Base-by-base conservation (phyloP, 2,888 invertebrate genomes). In the Congeria kusceri region DNA sequence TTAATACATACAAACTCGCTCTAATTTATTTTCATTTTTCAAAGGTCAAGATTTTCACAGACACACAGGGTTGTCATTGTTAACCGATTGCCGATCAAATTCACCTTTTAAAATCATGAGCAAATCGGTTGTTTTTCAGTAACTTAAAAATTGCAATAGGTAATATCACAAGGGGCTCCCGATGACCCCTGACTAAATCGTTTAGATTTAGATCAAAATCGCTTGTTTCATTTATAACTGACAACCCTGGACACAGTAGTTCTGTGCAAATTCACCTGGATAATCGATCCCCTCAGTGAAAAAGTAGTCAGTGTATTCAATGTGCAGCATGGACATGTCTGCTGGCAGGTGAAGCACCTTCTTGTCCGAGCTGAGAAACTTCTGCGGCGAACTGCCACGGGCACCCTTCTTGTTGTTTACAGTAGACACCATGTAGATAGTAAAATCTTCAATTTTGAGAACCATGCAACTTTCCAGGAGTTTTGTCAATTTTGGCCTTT, bases 381-480 rank as follows among this genome's bases (percentile, higher is more conserved):
- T 97, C 94, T 97, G 97, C 23, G 96, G 95, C 80, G 95, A 94
- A 86, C 86, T 87, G n/a, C 91, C 39, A 39, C 39, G 39, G 15
- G 39, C 11, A 11, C 39, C 39, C 25, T 25, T 83, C 77, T 90
- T 89, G 70, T 88, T 87, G 77, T 96, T 95, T 85, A 85, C 93
- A 79, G 97, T 96, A 1, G 96, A 96, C 28, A 97, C 97, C 92
- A 96, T 95, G 93, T 97, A 97, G 64, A 99, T 95, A 11, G 96
- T 96, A 91, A 99, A 97, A 93, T 99, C 98, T 90, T 97, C 97
- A 88, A 99, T 96, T 92, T 98, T 95, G 78, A 99, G 95, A 44
- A 99, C 96, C 47, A 97, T 95, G 93, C 98, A 98, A 15, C 97
- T 96, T 32, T 98, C 98, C 97, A 99, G 97, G 80, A 99, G 94